These are phyloP conservation scores for Phoxinus phoxinus DNA, from an alignment of 2,113 vertebrate species.

Conservation along the genomic window DNA sequence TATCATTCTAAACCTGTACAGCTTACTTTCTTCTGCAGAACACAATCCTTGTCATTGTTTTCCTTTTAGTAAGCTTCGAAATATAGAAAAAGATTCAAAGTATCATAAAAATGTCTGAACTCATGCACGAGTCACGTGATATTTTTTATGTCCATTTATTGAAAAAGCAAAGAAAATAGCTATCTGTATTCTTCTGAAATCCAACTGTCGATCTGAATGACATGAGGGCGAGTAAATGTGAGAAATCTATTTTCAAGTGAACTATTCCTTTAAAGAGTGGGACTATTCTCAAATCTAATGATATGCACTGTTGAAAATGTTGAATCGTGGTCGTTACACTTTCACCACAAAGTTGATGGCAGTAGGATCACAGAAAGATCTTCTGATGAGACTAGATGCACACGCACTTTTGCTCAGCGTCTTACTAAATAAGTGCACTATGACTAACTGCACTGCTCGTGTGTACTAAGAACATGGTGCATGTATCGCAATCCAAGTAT, in stretches of 20 bases:
- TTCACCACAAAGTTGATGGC: constrained; percentile 12
- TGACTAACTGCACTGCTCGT: constrained; percentile 38
- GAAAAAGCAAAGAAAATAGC: neutral
- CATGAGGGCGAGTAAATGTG: neutral
- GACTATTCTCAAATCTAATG: constrained; percentile 23
- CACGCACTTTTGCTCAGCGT: constrained; percentile 44
- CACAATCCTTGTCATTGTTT: neutral
- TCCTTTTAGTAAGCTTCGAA: neutral
- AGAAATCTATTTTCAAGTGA: neutral
- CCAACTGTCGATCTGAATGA: neutral
- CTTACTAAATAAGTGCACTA: constrained; percentile 38
- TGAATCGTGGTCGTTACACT: neutral
- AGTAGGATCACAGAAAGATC: neutral
- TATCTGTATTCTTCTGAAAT: neutral
- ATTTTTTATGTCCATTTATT: neutral
- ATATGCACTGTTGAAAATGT: constrained; percentile 23
- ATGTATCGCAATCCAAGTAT: constrained; percentile 7
- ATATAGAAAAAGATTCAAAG: neutral
- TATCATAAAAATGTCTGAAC: neutral
- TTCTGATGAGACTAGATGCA: constrained; percentile 36
- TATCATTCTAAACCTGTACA: neutral
- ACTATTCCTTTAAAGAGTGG: constrained; percentile 24
- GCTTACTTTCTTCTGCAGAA: neutral
- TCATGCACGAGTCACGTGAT: neutral
- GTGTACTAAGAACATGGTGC: constrained; percentile 11